A percentile compares a stretch with the other conserved stretches of the same genome.
phyloP scores from a whole-genome alignment of 2,888 invertebrate genomes.

The Hirtodrosophila confusa region DNA sequence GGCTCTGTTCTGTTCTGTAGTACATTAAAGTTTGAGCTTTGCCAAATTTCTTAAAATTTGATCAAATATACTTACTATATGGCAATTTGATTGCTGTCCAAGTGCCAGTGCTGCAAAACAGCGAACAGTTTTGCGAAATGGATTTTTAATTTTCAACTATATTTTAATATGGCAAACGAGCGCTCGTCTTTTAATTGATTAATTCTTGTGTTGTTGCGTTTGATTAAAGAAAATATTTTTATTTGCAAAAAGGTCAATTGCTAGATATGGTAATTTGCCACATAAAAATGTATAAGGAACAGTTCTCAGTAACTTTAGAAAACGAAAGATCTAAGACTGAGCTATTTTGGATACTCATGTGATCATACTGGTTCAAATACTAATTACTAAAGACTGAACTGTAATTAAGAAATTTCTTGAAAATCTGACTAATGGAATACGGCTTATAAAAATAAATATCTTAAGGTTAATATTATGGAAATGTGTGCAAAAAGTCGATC shows the following conservation, averaged over 20 bases:
- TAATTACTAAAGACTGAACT: not conserved
- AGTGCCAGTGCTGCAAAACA: slow-evolving; percentile 27
- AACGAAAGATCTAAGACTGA: slow-evolving; percentile 17
- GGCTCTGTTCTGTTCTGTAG: slow-evolving; percentile 24
- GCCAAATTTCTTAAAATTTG: slow-evolving; percentile 3
- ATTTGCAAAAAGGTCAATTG: slow-evolving; percentile 76
- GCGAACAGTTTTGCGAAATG: slow-evolving; percentile 54
- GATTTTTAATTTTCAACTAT: slow-evolving; percentile 78
- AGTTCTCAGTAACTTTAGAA: slow-evolving; percentile 20
- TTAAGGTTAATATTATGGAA: too few species aligned
- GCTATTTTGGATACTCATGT: slow-evolving; percentile 60
- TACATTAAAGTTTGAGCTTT: slow-evolving; percentile 39
- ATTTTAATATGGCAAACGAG: slow-evolving; percentile 75
- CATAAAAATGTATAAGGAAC: slow-evolving; percentile 32
- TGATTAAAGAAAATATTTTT: slow-evolving; percentile 74
- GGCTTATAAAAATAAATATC: too few species aligned
- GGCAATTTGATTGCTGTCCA: slow-evolving; percentile 34
- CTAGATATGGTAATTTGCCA: slow-evolving; percentile 76
- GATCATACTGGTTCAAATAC: slow-evolving; percentile 4
- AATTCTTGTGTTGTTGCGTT: slow-evolving; percentile 71
- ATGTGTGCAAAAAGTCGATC: too few species aligned
- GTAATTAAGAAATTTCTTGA: not conserved
- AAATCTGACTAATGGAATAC: too few species aligned
- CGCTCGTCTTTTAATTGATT: slow-evolving; percentile 72
- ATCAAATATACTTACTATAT: slow-evolving; percentile 4